Percentiles rank a stretch among this genome's conserved stretches.
These are phyloP conservation scores for Tetramorium simillimum DNA, from an alignment of 1,140 invertebrate genomes.

Conservation along the genomic window DNA sequence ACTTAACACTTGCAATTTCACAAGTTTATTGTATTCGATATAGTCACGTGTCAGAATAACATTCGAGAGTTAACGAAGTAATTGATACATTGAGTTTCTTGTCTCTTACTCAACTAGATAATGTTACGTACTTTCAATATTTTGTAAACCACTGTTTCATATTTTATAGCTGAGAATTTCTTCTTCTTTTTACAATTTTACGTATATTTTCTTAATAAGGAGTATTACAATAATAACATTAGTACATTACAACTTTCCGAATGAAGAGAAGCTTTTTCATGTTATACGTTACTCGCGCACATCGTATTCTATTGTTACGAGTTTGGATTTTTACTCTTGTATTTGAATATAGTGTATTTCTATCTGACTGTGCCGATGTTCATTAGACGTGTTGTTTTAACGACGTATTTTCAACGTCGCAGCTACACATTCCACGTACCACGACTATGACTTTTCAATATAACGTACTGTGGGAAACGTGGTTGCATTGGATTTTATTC, in stretches of 20 bases:
- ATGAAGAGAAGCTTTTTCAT: neutral
- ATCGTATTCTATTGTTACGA: neutral
- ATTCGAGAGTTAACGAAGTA: neutral
- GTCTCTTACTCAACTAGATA: neutral
- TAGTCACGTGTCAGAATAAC: neutral
- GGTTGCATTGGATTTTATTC: conserved; percentile 40
- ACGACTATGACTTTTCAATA: conserved; percentile 24
- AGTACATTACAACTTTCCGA: neutral
- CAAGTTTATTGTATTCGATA: neutral
- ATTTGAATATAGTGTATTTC: conserved; percentile 19
- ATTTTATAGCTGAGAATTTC: neutral
- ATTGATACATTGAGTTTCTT: neutral
- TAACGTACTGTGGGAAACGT: neutral
- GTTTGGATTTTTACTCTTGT: conserved; percentile 17
- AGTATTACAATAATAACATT: conserved; percentile 5
- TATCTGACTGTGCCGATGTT: conserved; percentile 12
- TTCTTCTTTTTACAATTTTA: neutral
- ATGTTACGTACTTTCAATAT: neutral
- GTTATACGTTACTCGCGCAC: neutral
- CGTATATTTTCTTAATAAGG: neutral
- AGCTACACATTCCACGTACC: neutral
- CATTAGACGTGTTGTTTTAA: conserved; percentile 52
- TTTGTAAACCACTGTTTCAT: neutral
- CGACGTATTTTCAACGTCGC: conserved; percentile 37
- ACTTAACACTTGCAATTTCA: neutral